Evolutionary conservation across 1,140 invertebrate species (phyloP).

Genomic region (Neodiprion lecontei): DNA sequence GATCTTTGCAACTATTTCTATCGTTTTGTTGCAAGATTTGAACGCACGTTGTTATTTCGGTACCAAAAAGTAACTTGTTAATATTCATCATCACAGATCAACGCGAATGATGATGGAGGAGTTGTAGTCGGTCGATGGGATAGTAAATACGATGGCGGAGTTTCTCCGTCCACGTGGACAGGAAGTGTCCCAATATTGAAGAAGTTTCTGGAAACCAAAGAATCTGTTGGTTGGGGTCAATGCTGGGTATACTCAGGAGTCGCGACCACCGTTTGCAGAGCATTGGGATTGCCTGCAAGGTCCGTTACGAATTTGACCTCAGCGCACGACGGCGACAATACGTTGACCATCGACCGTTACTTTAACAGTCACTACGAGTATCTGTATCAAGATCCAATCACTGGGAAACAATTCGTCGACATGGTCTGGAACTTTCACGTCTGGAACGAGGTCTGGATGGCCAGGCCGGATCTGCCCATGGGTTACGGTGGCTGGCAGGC

Average conservation of each 20-base stretch:
- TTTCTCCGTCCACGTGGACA: slow-evolving; percentile 72
- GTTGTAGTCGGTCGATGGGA: slow-evolving; percentile 77
- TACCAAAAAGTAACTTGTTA: slow-evolving; percentile 16
- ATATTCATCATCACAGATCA: slow-evolving; percentile 58
- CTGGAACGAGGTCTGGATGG: slow-evolving; percentile 88
- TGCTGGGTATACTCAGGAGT: slow-evolving; percentile 84
- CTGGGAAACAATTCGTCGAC: slow-evolving; percentile 63
- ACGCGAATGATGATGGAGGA: slow-evolving; percentile 71
- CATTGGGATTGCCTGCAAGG: slow-evolving; percentile 74
- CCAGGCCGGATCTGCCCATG: slow-evolving; percentile 73
- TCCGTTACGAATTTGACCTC: slow-evolving; percentile 80
- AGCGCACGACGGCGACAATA: slow-evolving; percentile 78
- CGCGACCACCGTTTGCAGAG: slow-evolving; percentile 69
- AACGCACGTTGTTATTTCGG: neutral
- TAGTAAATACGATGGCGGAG: slow-evolving; percentile 75
- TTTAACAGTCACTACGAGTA: slow-evolving; percentile 69
- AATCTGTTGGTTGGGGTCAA: slow-evolving; percentile 80
- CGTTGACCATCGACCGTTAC: slow-evolving; percentile 76
- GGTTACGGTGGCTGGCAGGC: slow-evolving; percentile 84
- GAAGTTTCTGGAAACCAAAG: slow-evolving; percentile 68
- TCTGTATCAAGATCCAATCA: slow-evolving; percentile 66
- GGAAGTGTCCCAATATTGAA: slow-evolving; percentile 75
- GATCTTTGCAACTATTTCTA: neutral
- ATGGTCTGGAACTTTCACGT: slow-evolving; percentile 84
- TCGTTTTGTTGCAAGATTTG: slow-evolving; percentile 5